A percentile compares a stretch with the other conserved stretches of the same genome.
Conservation (phyloP, 1,140 invertebrate genomes). For the Bombus huntii region DNA sequence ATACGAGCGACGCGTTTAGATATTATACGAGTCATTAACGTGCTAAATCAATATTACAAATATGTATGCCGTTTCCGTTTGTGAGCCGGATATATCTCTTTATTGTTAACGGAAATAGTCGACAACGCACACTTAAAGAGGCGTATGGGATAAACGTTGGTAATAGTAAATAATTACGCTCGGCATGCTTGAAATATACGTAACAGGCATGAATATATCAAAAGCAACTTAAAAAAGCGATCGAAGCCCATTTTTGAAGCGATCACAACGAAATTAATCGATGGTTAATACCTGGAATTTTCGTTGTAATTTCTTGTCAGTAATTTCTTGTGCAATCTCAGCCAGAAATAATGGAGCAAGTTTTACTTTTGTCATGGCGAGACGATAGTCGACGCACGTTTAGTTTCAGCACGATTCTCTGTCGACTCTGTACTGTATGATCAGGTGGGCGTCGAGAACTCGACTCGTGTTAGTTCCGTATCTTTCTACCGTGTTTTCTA, state of each 20-base stretch:
- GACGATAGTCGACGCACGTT: slow-evolving; percentile 13
- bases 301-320: neutral
- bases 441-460: slow-evolving; percentile 42
- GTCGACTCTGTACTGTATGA: slow-evolving; percentile 39
- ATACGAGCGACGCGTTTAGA: neutral
- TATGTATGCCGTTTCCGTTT: slow-evolving; percentile 31
- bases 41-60: slow-evolving; percentile 33
- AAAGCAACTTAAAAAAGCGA: slow-evolving; percentile 17
- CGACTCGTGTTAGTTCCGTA: slow-evolving; percentile 46
- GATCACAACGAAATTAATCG: neutral
- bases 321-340: neutral
- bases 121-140: slow-evolving; percentile 43
- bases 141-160: slow-evolving; percentile 26
- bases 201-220: neutral
- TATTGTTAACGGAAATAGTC: slow-evolving; percentile 50
- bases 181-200: slow-evolving; percentile 27
- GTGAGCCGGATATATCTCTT: slow-evolving; percentile 39
- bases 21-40: neutral
- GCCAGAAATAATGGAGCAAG: neutral
- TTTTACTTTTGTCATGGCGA: slow-evolving; percentile 9
- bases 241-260: neutral
- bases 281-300: slow-evolving; percentile 20
- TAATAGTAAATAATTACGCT: slow-evolving; percentile 46
- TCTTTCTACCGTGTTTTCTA: slow-evolving; percentile 40
- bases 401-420: slow-evolving; percentile 47